Evolutionary conservation across 1,140 invertebrate genomes (phyloP), one percentile per base, ranked within the genome.

Genomic region (Cheumatopsyche charites): DNA sequence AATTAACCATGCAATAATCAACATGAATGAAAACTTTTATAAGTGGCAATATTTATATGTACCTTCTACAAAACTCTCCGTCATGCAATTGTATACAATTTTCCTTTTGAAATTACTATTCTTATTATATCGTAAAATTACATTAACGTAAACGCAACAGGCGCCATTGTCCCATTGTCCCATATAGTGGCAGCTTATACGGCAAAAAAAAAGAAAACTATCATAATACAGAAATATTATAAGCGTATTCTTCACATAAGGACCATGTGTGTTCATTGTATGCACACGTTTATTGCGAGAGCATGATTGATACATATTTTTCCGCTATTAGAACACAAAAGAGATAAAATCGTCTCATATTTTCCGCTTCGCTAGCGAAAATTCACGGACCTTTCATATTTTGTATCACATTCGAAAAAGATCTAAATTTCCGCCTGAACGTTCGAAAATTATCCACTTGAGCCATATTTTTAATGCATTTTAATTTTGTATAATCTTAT

Each of bases 291-390:
- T 58, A 58, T 58, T 58, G 55, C 55, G 47, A 70, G 49, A 62
- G 68, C 17, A 45, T 58, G 55, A 70, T 70, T 70, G 68, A 70
- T 70, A 70, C 42, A 62, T 49, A 70, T 70, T 70, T 70, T 70
- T 70, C 68, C 68, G 68, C 49, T 45, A 70, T 26, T 47, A 26
- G 68, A 70, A 55, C 58, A 70, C 68, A 70, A 70, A 70, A 70
- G 67, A 62, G 58, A 70, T 70, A 61, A 70, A 70, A 70, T 70
- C 68, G 25, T 52, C 68, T 70, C 68, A 62, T 70, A 70, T 70
- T 70, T 70, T 70, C 68, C 68, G 68, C 68, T 43, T 62, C 49
- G 68, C 47, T 29, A 12, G 25, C 49, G 13, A 26, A 36, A 52
- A 15, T 9, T 36, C 36, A 42, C 29, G 65, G 65, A 55, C 62